phyloP scores from a whole-genome alignment of 2,113 vertebrate species.

The Aix galericulata region DNA sequence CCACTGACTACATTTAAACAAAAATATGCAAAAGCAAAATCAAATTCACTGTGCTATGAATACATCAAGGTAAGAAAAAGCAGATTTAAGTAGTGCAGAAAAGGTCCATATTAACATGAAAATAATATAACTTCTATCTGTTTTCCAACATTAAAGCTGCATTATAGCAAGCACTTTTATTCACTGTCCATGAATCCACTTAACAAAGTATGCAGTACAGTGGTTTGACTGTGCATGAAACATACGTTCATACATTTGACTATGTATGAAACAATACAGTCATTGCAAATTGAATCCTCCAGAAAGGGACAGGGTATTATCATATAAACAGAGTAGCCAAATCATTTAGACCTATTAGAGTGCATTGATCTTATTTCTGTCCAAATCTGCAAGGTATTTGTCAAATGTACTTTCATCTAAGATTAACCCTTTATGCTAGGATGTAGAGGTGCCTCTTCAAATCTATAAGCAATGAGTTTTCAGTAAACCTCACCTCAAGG shows the following conservation, averaged over 20 bases:
- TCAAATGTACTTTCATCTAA: not conserved
- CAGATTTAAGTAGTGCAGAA: constrained; percentile 32
- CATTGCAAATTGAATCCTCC: not conserved
- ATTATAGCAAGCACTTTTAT: not conserved
- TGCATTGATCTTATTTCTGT: not conserved
- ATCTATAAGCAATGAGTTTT: not conserved
- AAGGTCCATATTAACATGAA: constrained; percentile 34
- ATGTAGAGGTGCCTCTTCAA: not conserved
- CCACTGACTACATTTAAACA: not conserved
- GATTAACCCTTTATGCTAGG: not conserved
- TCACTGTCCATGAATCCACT: not conserved
- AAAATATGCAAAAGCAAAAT: not conserved
- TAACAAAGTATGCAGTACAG: not conserved
- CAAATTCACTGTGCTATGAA: not conserved
- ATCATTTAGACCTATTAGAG: not conserved
- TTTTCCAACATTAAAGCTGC: constrained; percentile 10
- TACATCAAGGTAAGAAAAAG: not conserved
- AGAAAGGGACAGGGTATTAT: not conserved
- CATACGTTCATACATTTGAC: not conserved
- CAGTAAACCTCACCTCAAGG: not conserved
- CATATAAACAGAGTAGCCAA: not conserved
- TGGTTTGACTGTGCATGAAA: not conserved
- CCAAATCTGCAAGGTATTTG: not conserved
- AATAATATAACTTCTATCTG: not conserved
- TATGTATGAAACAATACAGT: not conserved